phyloP scores from a whole-genome alignment of 2,113 vertebrate genomes.

The Phaetusa simplex region DNA sequence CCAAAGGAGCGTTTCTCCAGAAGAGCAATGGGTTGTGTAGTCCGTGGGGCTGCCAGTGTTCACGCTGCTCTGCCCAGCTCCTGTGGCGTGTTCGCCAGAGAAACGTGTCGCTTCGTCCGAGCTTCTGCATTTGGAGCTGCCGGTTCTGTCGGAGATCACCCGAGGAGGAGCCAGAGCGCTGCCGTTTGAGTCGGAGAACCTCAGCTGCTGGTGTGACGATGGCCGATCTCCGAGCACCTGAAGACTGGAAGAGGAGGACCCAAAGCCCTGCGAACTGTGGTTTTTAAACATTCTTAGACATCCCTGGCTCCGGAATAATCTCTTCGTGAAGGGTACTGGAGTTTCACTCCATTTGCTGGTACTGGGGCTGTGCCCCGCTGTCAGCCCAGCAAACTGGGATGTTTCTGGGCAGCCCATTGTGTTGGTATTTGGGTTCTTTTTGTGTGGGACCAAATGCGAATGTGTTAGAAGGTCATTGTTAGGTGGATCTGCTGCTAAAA shows the following conservation, averaged over 20 bases:
- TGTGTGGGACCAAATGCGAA: neutral
- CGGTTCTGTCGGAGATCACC: neutral
- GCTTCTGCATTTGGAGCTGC: neutral
- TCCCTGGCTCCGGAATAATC: neutral
- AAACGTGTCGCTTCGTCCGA: neutral
- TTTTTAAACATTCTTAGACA: neutral
- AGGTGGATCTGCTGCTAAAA: neutral
- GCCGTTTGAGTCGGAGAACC: neutral
- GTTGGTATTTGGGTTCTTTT: neutral
- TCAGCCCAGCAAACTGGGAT: neutral
- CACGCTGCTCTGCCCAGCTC: neutral
- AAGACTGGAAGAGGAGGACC: neutral
- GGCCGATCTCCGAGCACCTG: neutral
- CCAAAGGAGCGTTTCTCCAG: neutral
- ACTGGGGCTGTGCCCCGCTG: neutral
- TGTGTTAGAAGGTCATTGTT: neutral
- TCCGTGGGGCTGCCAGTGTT: neutral
- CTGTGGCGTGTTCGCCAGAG: fast-evolving
- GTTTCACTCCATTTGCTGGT: neutral
- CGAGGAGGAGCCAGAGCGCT: neutral
- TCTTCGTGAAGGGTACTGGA: neutral
- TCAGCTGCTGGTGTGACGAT: neutral
- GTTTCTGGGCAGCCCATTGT: neutral
- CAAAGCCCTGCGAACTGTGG: neutral
- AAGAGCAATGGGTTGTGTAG: neutral